Percentiles rank a stretch among this genome's conserved stretches.
These are phyloP conservation scores for Meriones psammophilus DNA, from an alignment of 2,797 vertebrate genomes.

Conservation along the genomic window DNA sequence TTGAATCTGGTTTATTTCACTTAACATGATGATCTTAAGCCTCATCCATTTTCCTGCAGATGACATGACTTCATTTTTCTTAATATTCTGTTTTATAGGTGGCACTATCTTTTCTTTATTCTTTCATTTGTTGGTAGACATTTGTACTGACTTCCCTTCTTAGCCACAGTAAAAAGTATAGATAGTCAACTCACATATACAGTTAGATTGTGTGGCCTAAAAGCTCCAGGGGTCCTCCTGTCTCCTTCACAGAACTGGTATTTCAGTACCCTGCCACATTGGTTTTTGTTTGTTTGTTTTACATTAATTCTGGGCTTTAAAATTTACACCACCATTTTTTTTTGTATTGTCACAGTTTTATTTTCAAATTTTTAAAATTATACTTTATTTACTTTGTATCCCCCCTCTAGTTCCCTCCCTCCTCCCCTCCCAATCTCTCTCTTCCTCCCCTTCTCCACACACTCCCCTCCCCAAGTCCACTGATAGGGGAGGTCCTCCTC, in stretches of 20 bases:
- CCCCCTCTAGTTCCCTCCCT: too few species aligned
- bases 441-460: too few species aligned
- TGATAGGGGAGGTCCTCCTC: too few species aligned
- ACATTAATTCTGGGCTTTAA: background rate
- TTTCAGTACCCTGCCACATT: background rate
- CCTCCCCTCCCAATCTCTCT: too few species aligned
- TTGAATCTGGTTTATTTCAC: background rate
- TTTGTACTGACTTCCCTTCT: background rate
- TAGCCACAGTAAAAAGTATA: background rate
- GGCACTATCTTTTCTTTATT: background rate
- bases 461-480: too few species aligned
- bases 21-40: background rate
- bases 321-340: too few species aligned
- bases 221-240: too few species aligned
- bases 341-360: too few species aligned
- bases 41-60: background rate
- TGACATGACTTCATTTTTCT: background rate
- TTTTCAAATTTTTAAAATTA: too few species aligned
- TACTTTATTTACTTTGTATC: too few species aligned
- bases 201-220: background rate
- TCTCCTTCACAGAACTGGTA: background rate
- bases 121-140: background rate
- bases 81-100: background rate
- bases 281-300: background rate
- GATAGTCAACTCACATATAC: background rate